These are phyloP conservation scores for Fulica atra DNA, from an alignment of 2,113 vertebrate genomes.

Conservation along the genomic window DNA sequence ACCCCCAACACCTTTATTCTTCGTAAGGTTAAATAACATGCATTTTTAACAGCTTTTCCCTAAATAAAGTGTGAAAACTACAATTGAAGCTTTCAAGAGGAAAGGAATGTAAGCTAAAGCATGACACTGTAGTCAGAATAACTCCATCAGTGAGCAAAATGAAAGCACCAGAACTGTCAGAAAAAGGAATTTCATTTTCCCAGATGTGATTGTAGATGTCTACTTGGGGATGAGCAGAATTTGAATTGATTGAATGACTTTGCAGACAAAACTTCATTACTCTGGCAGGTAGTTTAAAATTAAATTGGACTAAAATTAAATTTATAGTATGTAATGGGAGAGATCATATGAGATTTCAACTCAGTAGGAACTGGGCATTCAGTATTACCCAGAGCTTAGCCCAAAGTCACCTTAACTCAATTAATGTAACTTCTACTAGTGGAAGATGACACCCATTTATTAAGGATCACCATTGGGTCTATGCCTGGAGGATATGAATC, in stretches of 20 bases:
- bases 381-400: not conserved
- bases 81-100: not conserved
- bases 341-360: not conserved
- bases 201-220: not conserved
- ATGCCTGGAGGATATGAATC: not conserved
- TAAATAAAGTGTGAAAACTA: not conserved
- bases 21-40: not conserved
- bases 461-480: not conserved
- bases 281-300: not conserved
- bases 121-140: not conserved
- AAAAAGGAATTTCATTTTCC: not conserved
- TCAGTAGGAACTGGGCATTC: not conserved
- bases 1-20: not conserved
- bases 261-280: not conserved
- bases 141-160: not conserved
- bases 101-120: not conserved
- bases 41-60: not conserved
- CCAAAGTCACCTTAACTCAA: not conserved
- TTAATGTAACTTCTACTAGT: not conserved
- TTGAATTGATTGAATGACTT: not conserved
- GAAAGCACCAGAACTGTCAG: not conserved
- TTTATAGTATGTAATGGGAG: not conserved
- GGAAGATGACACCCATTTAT: not conserved
- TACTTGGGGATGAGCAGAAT: not conserved
- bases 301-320: not conserved